A percentile compares a stretch with the other conserved stretches of the same genome.
Conservation (phyloP, 2,113 vertebrate species). For the Rhea americana region DNA sequence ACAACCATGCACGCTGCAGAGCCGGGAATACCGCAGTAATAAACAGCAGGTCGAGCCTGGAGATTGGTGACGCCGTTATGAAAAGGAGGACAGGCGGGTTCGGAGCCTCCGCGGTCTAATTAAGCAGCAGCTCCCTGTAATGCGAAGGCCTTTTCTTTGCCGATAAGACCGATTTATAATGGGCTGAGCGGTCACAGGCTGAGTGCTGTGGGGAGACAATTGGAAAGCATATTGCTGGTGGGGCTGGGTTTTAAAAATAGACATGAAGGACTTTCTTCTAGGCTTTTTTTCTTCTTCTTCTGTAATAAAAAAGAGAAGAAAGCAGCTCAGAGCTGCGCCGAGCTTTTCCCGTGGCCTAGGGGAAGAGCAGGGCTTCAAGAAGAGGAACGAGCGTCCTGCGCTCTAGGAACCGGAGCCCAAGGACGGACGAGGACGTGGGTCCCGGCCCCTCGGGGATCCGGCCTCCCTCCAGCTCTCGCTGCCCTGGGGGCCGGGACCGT, state of each 20-base stretch:
- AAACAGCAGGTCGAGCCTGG: conserved; percentile 58
- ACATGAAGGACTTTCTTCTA: conserved; percentile 56
- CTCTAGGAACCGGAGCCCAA: neutral
- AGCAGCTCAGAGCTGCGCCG: neutral
- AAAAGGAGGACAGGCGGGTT: conserved; percentile 60
- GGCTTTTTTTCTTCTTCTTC: neutral
- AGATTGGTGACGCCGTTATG: conserved; percentile 46
- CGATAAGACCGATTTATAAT: conserved; percentile 67
- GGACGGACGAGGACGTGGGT: neutral
- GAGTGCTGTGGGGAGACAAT: conserved; percentile 66
- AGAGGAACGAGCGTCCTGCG: neutral
- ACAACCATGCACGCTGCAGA: conserved; percentile 28
- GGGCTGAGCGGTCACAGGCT: conserved; percentile 38
- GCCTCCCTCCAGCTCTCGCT: neutral
- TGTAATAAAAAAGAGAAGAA: conserved; percentile 19
- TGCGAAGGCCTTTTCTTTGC: conserved; percentile 60
- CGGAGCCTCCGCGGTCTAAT: conserved; percentile 57
- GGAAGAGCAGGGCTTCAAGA: neutral
- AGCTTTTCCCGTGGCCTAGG: conserved; percentile 25
- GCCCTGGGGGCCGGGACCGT: neutral
- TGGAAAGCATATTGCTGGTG: conserved; percentile 55
- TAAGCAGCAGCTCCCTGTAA: conserved; percentile 66
- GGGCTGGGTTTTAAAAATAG: conserved; percentile 70
- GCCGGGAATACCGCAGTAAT: conserved; percentile 52
- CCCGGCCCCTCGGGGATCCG: neutral